phyloP scores from a whole-genome alignment of 92 coral and sea anemone species.

The Porites rus region DNA sequence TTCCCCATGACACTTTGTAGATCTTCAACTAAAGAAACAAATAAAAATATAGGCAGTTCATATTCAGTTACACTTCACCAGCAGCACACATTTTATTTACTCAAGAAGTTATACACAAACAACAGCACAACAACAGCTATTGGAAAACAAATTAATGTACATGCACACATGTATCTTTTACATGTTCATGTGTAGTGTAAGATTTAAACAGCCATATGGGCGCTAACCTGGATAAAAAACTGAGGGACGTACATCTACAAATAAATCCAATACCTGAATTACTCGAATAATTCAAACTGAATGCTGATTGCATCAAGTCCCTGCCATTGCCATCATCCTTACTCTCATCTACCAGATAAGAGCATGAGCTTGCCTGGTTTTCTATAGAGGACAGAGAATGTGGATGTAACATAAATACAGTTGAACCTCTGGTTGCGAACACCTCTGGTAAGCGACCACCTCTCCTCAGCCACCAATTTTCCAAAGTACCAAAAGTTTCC shows the following conservation, averaged over 20 bases:
- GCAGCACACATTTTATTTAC: not conserved
- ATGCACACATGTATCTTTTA: constrained; percentile 1
- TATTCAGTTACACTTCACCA: constrained; percentile 11
- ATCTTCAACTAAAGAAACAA: constrained; percentile 10
- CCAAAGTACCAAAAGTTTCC: too few species aligned
- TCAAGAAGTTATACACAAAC: not conserved
- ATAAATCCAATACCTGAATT: constrained; percentile 17
- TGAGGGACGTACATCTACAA: not conserved
- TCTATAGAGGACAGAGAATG: too few species aligned
- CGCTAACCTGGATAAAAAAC: not conserved
- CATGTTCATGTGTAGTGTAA: constrained; percentile 17
- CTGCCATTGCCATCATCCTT: constrained; percentile 15
- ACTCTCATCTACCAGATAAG: constrained; percentile 21
- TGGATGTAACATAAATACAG: too few species aligned
- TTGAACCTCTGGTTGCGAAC: too few species aligned
- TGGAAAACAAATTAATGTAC: constrained; percentile 1
- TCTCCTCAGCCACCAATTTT: too few species aligned
- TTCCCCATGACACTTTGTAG: constrained; percentile 35
- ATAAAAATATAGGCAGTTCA: not conserved
- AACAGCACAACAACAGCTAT: constrained; percentile 1
- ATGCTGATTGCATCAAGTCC: constrained; percentile 23
- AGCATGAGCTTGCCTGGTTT: not conserved
- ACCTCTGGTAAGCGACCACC: too few species aligned
- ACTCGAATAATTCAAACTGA: constrained; percentile 7
- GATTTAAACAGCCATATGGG: not conserved